Evolutionary conservation across 2,797 vertebrate species (phyloP).

Genomic region (Borostomias antarcticus): DNA sequence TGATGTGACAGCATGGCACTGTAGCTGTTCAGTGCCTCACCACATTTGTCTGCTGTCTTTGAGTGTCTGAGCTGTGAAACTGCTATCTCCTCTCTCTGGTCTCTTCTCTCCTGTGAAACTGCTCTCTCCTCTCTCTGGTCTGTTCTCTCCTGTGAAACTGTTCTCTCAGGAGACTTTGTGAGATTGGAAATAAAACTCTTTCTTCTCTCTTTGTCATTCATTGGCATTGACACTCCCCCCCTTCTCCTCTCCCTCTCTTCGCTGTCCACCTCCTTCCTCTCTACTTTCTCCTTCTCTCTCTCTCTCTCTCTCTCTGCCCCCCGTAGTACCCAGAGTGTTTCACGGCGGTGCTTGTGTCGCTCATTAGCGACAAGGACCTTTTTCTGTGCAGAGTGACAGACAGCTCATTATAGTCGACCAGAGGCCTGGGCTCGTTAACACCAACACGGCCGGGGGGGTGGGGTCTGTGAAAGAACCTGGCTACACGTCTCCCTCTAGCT

Average conservation of each 20-base stretch:
- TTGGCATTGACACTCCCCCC: neutral
- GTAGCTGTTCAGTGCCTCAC: too few species aligned
- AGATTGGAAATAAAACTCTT: neutral
- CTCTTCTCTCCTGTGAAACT: neutral
- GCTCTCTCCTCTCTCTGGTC: neutral
- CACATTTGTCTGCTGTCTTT: too few species aligned
- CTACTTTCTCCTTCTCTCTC: neutral
- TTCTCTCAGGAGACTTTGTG: neutral
- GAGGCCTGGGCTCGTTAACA: constrained; percentile 83
- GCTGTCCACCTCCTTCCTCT: too few species aligned
- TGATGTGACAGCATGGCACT: too few species aligned
- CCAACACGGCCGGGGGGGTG: constrained; percentile 63
- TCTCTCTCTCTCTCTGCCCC: neutral
- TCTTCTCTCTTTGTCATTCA: neutral
- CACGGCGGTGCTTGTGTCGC: constrained; percentile 44
- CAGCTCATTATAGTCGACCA: constrained; percentile 82
- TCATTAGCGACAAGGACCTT: constrained; percentile 82
- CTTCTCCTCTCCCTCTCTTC: neutral
- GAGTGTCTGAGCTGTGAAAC: too few species aligned
- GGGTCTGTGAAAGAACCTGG: constrained; percentile 84
- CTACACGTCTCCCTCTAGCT: constrained; percentile 81
- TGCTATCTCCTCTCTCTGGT: too few species aligned
- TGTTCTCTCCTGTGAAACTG: neutral
- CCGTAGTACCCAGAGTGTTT: neutral
- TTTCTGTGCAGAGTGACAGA: constrained; percentile 80